phyloP scores from a whole-genome alignment of 2,113 vertebrate species.

The Epinephelus fuscoguttatus region DNA sequence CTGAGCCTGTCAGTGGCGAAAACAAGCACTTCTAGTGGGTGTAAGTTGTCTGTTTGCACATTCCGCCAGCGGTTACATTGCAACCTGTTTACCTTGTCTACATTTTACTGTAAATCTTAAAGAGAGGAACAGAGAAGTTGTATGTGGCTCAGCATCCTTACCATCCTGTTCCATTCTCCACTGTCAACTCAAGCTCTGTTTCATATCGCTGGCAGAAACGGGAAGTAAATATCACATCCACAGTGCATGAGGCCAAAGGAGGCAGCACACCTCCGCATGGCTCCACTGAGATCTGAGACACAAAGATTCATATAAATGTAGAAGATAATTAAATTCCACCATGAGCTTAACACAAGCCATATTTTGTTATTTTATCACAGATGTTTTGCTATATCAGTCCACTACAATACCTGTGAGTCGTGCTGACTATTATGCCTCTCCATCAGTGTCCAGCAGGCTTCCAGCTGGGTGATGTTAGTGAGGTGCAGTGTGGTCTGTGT shows the following conservation, averaged over 20 bases:
- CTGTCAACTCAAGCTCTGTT: slow-evolving; percentile 87
- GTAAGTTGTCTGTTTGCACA: too few species aligned
- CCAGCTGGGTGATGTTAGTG: slow-evolving; percentile 87
- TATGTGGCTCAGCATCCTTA: slow-evolving; percentile 66
- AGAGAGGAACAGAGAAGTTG: neutral
- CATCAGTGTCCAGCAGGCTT: slow-evolving; percentile 87
- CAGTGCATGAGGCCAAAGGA: slow-evolving; percentile 81
- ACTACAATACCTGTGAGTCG: slow-evolving; percentile 62
- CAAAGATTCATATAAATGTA: neutral
- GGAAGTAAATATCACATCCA: slow-evolving; percentile 85
- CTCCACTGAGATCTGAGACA: slow-evolving; percentile 81
- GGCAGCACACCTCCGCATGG: slow-evolving; percentile 86
- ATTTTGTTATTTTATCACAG: neutral
- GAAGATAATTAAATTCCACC: neutral
- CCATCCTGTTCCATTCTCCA: slow-evolving; percentile 90
- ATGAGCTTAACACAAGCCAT: neutral
- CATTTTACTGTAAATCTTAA: too few species aligned
- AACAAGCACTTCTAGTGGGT: too few species aligned
- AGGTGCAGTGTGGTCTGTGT: slow-evolving; percentile 80
- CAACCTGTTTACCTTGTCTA: too few species aligned
- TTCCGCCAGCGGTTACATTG: too few species aligned
- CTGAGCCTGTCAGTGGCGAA: too few species aligned
- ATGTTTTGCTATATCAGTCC: neutral
- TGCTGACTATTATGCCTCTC: slow-evolving; percentile 65
- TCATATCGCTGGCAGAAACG: slow-evolving; percentile 83